phyloP scores from a whole-genome alignment of 2,797 vertebrate species.

The Coregonus suidteri region DNA sequence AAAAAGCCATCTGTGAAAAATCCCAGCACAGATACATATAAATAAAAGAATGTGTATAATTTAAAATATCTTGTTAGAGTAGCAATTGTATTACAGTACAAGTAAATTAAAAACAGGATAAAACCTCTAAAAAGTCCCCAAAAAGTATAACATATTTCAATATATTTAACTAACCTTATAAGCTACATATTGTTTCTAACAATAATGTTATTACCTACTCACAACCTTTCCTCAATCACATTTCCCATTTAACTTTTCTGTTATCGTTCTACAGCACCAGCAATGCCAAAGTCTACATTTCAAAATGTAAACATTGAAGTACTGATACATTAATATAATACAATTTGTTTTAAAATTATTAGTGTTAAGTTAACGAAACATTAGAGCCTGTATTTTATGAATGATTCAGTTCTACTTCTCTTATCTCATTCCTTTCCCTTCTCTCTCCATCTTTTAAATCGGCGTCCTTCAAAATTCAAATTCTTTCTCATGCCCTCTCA shows the following conservation, averaged over 20 bases:
- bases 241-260: background rate
- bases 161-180: slow-evolving; percentile 21
- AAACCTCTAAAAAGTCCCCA: slow-evolving; percentile 6
- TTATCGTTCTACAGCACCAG: slow-evolving; percentile 1
- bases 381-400: background rate
- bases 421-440: background rate
- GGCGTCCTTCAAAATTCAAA: no score
- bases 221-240: slow-evolving; percentile 4
- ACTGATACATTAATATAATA: background rate
- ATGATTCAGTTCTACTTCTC: background rate
- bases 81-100: slow-evolving; percentile 38
- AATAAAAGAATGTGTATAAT: slow-evolving; percentile 54
- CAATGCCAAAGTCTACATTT: slow-evolving; percentile 1
- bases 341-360: background rate
- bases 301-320: slow-evolving; percentile 9
- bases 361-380: background rate
- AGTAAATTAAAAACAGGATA: slow-evolving; percentile 15
- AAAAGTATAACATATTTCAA: slow-evolving; percentile 6
- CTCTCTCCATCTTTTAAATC: background rate
- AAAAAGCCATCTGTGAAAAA: slow-evolving; percentile 69
- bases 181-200: slow-evolving; percentile 19
- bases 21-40: slow-evolving; percentile 73
- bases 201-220: slow-evolving; percentile 6
- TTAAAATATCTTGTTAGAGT: slow-evolving; percentile 43
- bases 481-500: background rate